phyloP scores from a whole-genome alignment of 2,888 invertebrate genomes.

The Volucella inanis region DNA sequence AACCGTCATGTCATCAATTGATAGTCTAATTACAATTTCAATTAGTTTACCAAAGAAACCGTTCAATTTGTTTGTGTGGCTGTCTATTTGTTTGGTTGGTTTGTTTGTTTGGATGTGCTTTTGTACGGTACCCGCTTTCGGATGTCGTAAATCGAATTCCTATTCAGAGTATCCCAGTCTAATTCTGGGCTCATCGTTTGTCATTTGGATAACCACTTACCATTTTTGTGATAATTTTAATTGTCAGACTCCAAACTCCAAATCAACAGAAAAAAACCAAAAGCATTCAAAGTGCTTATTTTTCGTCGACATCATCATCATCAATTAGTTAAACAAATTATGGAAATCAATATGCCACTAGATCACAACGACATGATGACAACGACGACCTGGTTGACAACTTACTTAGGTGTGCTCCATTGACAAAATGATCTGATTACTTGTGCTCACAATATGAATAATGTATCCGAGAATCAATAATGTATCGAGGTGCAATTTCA shows the following conservation, averaged over 20 bases:
- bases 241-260: conserved; percentile 2
- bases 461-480: conserved; percentile 73
- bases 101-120: conserved; percentile 13
- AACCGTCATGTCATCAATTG: conserved; percentile 51
- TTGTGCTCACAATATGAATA: conserved; percentile 73
- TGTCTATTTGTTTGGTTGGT: neutral
- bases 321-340: conserved; percentile 60
- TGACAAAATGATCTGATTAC: conserved; percentile 75
- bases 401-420: conserved; percentile 59
- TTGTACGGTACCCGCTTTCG: conserved; percentile 34
- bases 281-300: neutral
- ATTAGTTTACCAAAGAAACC: conserved; percentile 61
- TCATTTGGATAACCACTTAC: conserved; percentile 58
- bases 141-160: conserved; percentile 43
- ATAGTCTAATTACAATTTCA: conserved; percentile 67
- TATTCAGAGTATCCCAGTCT: neutral
- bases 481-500: conserved; percentile 73
- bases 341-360: conserved; percentile 72
- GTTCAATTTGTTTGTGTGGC: neutral
- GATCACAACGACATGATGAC: conserved; percentile 47
- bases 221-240: conserved; percentile 50
- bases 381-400: conserved; percentile 59
- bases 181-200: neutral
- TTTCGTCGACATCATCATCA: conserved; percentile 14
- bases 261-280: neutral